These are phyloP conservation scores for Pipistrellus kuhlii DNA, from an alignment of 2,797 vertebrate species.

Conservation along the genomic window DNA sequence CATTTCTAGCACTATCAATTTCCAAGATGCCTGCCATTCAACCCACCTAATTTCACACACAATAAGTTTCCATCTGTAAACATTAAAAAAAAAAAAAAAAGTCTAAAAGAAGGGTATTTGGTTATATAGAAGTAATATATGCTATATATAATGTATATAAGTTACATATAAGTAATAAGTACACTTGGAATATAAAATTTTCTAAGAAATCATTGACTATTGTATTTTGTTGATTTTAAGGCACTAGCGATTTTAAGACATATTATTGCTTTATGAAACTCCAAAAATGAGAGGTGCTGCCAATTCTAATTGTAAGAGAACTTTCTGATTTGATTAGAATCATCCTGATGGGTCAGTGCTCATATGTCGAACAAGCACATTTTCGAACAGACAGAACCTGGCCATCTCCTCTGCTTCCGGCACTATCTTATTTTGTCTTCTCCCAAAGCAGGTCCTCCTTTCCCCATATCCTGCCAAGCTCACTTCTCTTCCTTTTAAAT, in stretches of 20 bases:
- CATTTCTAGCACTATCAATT: too few relatives aligned
- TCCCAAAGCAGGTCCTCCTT: not conserved
- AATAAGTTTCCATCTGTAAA: not conserved
- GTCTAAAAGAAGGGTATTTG: not conserved
- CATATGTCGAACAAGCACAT: not conserved
- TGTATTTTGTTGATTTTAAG: not conserved
- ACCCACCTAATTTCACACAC: too few relatives aligned
- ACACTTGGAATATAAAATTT: slow-evolving; percentile 6
- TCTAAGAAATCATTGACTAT: slow-evolving; percentile 4
- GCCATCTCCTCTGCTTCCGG: not conserved
- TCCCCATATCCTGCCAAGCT: not conserved
- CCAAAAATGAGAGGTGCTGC: slow-evolving; percentile 20
- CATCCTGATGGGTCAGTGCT: not conserved
- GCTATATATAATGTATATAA: too few relatives aligned
- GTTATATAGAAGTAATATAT: not conserved
- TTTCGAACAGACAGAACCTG: not conserved
- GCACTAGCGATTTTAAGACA: not conserved
- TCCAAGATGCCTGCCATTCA: too few relatives aligned
- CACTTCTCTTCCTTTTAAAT: not conserved
- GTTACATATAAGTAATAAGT: not conserved
- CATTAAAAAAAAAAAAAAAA: not conserved
- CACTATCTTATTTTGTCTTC: not conserved
- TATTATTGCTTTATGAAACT: not conserved
- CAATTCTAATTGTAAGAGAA: slow-evolving; percentile 9
- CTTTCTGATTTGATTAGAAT: not conserved